Percentiles rank a stretch among this genome's conserved stretches.
Conservation (phyloP, 1,140 invertebrate genomes). For the Cotesia chilonis region DNA sequence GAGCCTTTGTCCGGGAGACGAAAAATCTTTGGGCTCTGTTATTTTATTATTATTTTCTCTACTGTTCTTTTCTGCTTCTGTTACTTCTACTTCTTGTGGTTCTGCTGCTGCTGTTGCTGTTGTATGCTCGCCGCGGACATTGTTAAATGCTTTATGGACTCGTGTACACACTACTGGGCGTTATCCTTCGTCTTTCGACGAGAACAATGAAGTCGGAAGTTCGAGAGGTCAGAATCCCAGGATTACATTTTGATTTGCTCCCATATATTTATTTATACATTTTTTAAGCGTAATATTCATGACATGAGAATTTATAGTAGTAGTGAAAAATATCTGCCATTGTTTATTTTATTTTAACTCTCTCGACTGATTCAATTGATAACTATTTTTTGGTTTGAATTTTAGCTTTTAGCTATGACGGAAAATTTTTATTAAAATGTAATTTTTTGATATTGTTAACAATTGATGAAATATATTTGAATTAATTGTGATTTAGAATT, state of each 20-base stretch:
- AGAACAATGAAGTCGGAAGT: slow-evolving; percentile 28
- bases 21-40: slow-evolving; percentile 17
- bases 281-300: too few relatives aligned
- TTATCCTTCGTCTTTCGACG: slow-evolving; percentile 25
- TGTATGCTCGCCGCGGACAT: slow-evolving; percentile 27
- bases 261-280: too few relatives aligned
- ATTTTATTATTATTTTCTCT: slow-evolving; percentile 14
- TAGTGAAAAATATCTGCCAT: not conserved
- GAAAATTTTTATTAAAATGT: too few relatives aligned
- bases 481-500: too few relatives aligned
- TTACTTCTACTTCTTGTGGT: not conserved
- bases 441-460: too few relatives aligned
- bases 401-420: too few relatives aligned
- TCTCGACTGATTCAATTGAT: not conserved
- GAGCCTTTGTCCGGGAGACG: slow-evolving; percentile 50
- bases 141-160: slow-evolving; percentile 53
- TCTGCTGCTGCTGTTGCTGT: not conserved
- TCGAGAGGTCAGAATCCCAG: slow-evolving; percentile 8
- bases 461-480: too few relatives aligned
- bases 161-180: slow-evolving; percentile 17
- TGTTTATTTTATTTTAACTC: too few relatives aligned
- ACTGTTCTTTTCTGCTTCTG: slow-evolving; percentile 5
- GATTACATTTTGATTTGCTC: slow-evolving; percentile 7
- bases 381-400: not conserved
- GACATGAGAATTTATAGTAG: too few relatives aligned